Conservation (phyloP, 1,140 invertebrate genomes). For the Olivierus martensii region DNA sequence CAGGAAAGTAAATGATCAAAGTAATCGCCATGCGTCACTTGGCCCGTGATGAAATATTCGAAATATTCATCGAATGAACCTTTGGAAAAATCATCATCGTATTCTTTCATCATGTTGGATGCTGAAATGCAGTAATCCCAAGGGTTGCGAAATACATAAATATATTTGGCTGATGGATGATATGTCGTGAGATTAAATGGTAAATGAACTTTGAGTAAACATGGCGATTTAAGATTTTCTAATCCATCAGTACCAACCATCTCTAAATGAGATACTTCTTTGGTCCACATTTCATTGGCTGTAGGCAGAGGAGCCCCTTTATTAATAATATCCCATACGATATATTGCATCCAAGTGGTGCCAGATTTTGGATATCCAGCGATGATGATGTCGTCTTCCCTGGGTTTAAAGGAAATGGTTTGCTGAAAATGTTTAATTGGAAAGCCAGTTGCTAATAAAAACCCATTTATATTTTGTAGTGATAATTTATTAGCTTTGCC, state of each 20-base stretch:
- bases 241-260: constrained; percentile 1
- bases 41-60: background rate
- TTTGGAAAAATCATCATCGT: no score
- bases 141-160: constrained; percentile 1
- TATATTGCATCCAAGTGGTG: constrained; percentile 11
- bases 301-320: background rate
- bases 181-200: constrained; percentile 1
- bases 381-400: constrained; percentile 8
- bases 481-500: no score
- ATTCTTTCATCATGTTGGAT: no score
- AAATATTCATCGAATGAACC: background rate
- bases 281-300: background rate
- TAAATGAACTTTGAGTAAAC: constrained; percentile 5
- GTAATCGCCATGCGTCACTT: constrained; percentile 2
- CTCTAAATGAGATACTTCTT: background rate
- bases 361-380: constrained; percentile 12
- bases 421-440: no score
- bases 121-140: background rate
- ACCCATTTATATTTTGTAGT: no score
- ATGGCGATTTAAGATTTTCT: background rate
- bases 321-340: background rate
- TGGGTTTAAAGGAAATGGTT: background rate
- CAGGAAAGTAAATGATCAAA: constrained; percentile 11
- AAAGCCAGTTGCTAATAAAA: no score
- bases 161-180: background rate